These are phyloP conservation scores for Kobus ellipsiprymnus DNA, from an alignment of 2,113 vertebrate species.

Conservation along the genomic window DNA sequence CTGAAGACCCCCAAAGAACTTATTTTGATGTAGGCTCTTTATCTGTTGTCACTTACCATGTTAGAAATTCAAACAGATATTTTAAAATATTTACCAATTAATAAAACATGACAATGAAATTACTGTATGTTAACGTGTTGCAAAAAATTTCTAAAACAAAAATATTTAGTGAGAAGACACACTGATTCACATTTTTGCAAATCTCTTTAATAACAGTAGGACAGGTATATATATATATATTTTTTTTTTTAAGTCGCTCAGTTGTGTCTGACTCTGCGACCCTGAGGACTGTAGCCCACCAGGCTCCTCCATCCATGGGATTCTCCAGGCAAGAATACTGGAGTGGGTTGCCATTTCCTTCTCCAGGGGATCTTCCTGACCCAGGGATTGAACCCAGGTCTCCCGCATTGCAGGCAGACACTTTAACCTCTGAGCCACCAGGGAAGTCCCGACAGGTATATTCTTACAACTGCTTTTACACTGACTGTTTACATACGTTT, in stretches of 20 bases:
- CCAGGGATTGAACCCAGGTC: no score
- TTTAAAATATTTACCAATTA: background rate
- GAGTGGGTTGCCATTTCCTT: no score
- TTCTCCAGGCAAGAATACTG: no score
- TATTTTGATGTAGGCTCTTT: background rate
- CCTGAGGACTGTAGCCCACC: no score
- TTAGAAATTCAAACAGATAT: conserved; percentile 6
- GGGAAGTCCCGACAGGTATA: background rate
- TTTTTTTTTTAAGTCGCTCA: no score
- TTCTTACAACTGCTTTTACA: background rate
- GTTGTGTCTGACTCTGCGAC: no score
- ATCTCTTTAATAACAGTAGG: background rate
- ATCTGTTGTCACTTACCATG: background rate
- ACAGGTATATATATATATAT: no score
- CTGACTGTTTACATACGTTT: background rate
- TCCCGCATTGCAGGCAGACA: no score
- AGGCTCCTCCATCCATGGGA: no score
- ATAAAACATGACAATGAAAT: background rate
- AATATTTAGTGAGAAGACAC: background rate
- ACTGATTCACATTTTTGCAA: background rate
- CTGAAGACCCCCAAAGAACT: background rate
- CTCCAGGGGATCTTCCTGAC: no score
- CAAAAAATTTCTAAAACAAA: conserved; percentile 11
- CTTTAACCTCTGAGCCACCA: no score
- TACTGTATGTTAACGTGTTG: background rate